phyloP scores from a whole-genome alignment of 2,888 invertebrate species.

The Margaritifera margaritifera region DNA sequence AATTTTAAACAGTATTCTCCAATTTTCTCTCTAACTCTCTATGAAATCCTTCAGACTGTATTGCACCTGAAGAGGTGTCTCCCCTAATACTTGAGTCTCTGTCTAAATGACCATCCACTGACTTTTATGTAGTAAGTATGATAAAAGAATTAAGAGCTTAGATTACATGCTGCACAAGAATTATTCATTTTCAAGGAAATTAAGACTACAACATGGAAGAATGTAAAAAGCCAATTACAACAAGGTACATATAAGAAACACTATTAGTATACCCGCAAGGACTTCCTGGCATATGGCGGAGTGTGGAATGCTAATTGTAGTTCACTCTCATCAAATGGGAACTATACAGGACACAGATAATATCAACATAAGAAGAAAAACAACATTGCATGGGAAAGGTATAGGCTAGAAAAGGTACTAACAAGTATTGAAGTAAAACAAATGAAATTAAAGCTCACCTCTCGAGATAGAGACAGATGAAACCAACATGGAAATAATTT shows the following conservation, averaged over 20 bases:
- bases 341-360: slow-evolving; percentile 48
- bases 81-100: no score
- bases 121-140: no score
- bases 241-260: slow-evolving; percentile 2
- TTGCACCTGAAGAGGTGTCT: no score
- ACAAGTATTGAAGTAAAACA: background rate
- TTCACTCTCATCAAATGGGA: slow-evolving; percentile 69
- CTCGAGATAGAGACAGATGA: no score
- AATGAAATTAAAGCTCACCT: no score
- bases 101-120: no score
- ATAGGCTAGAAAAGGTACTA: background rate
- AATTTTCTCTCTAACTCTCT: no score
- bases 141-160: no score
- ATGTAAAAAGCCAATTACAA: background rate
- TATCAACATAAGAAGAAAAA: slow-evolving; percentile 18
- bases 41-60: no score
- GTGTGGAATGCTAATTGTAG: slow-evolving; percentile 62
- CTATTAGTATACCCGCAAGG: slow-evolving; percentile 45
- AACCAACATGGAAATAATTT: no score
- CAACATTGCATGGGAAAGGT: slow-evolving; percentile 4
- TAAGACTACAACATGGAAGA: background rate
- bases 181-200: background rate
- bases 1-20: no score
- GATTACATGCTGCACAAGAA: no score
- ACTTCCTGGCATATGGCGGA: slow-evolving; percentile 65